Conservation (phyloP, 2,888 invertebrate species). For the Trachelus troglodyta region DNA sequence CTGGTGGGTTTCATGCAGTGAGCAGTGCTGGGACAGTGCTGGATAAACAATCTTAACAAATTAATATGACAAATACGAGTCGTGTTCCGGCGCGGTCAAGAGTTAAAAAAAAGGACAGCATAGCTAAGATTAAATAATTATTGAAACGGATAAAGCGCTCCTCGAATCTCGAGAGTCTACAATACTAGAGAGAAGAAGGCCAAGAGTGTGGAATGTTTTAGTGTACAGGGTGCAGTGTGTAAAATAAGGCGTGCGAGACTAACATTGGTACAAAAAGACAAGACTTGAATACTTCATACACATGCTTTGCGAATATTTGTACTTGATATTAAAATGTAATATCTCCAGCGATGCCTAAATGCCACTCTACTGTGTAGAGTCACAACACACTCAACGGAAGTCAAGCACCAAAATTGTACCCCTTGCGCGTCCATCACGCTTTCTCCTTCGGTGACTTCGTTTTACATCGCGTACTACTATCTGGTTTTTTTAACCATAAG, state of each 20-base stretch:
- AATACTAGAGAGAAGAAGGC: slow-evolving; percentile 15
- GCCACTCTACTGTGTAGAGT: slow-evolving; percentile 57
- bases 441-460: slow-evolving; percentile 27
- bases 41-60: slow-evolving; percentile 55
- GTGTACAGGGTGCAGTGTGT: slow-evolving; percentile 45
- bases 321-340: slow-evolving; percentile 45
- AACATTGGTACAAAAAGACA: slow-evolving; percentile 49
- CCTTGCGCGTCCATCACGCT: slow-evolving; percentile 30
- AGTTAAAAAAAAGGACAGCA: slow-evolving; percentile 29
- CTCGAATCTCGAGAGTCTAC: slow-evolving; percentile 11
- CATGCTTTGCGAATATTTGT: slow-evolving; percentile 44
- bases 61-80: slow-evolving; percentile 40
- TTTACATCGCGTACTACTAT: slow-evolving; percentile 31
- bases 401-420: slow-evolving; percentile 24
- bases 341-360: slow-evolving; percentile 51
- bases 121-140: slow-evolving; percentile 36
- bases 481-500: slow-evolving; percentile 15
- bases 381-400: slow-evolving; percentile 28
- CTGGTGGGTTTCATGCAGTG: slow-evolving; percentile 34
- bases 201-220: slow-evolving; percentile 35
- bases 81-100: slow-evolving; percentile 30
- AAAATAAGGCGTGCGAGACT: slow-evolving; percentile 47
- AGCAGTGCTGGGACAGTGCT: slow-evolving; percentile 42
- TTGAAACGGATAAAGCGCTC: slow-evolving; percentile 19
- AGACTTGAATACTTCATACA: slow-evolving; percentile 53